Evolutionary conservation across 1,140 invertebrate species (phyloP), one percentile per base, ranked within the genome.

Genomic region (Drosophila aff.): DNA sequence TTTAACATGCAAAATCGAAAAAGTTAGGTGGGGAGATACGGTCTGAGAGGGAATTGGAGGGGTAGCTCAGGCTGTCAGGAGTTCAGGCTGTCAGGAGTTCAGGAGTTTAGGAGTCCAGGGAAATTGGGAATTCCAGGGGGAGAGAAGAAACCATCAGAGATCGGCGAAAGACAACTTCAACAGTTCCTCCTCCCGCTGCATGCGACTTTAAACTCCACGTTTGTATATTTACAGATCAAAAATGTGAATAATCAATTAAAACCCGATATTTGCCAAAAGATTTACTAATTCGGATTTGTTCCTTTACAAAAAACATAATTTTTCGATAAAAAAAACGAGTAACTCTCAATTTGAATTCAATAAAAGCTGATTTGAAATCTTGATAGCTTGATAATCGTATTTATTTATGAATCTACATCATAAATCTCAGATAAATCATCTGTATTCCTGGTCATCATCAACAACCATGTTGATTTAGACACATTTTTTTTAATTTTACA

Each of bases 1-100:
- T 57, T 57, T 2, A 13, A 36, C 68, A 66, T 73, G 69, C 44
- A 72, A 49, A 73, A 73, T 31, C 46, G 68, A 61, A 43, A 47
- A 31, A 15, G 31, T 55, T 15, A 2, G 18, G 33, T 13, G 3
- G 10, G 50, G 1, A 28, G 0, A n/a, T n/a, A 28, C 26, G 47
- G 9, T 28, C 15, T 36, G n/a, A 36, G 50, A 16, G 9, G 31
- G 11, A 33, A 21, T 26, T 23, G 0, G 16, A 10, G 33, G 52
- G 53, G 21, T 11, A 57, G 53, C 21, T 41, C 9, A 26, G 53
- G 36, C 16, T 28, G 16, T 23, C 26, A 9, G 4, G 26, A 2
- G 23, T 8, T 66, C 13, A 5, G 2, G 26, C n/a, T n/a, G n/a
- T 31, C 8, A 6, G 9, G 31, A 31, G 31, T 13, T 26, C 33